phyloP scores from a whole-genome alignment of 2,888 invertebrate species.

The Zootermopsis nevadensis region DNA sequence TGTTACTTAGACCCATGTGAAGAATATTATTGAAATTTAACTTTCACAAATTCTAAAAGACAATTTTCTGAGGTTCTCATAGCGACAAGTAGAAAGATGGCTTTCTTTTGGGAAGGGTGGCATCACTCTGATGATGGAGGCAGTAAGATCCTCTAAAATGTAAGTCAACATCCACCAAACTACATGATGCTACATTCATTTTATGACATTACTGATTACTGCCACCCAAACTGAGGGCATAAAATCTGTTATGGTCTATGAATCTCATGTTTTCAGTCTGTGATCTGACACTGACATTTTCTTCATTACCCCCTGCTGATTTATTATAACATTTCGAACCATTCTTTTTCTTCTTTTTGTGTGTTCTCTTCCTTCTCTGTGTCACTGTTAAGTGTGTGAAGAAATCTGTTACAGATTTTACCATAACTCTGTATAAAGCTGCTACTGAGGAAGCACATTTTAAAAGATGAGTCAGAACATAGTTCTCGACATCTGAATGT shows the following conservation, averaged over 20 bases:
- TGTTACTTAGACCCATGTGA: too few species aligned
- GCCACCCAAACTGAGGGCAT: not conserved
- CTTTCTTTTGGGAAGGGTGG: too few species aligned
- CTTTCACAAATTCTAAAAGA: too few species aligned
- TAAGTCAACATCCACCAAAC: too few species aligned
- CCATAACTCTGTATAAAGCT: constrained; percentile 28
- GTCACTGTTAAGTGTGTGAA: constrained; percentile 25
- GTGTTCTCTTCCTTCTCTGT: constrained; percentile 25
- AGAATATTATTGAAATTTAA: too few species aligned
- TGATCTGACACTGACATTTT: not conserved
- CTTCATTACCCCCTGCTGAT: not conserved
- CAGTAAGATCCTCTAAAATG: too few species aligned
- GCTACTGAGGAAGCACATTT: constrained; percentile 45
- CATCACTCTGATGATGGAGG: too few species aligned
- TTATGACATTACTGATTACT: not conserved
- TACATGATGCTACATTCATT: too few species aligned
- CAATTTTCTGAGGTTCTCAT: too few species aligned
- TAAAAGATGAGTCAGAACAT: constrained; percentile 62
- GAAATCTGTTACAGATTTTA: not conserved
- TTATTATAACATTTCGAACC: not conserved
- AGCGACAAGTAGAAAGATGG: too few species aligned
- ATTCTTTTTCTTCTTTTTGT: constrained; percentile 26
- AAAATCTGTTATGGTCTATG: not conserved
- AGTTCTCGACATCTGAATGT: constrained; percentile 67
- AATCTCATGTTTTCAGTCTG: not conserved